Base-by-base conservation (phyloP, 2,888 invertebrate species). In the Drosophila birchii region DNA sequence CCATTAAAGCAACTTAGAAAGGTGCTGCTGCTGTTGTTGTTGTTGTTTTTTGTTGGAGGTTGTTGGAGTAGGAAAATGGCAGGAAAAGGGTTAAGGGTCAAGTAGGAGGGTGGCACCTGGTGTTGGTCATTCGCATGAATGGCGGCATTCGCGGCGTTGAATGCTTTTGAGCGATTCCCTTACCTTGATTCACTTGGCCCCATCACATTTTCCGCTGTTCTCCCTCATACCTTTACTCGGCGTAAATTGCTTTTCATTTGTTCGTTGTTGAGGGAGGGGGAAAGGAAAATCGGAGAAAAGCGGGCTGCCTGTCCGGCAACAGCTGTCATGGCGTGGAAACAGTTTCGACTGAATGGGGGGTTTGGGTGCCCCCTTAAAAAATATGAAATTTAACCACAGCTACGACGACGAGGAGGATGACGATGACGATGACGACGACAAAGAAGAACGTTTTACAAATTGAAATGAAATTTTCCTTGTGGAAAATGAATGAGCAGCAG, bases 201-300 rank as follows among this genome's bases (percentile, higher is more conserved):
- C 47, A 56, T 34, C 61, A 32, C 72, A 39, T 20, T 59, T 54
- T 38, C 54, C 67, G 12, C 57, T 20, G 14, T 18, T 16, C 32
- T 54, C 61, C 41, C 54, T 55, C 55, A 56, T 67, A 64, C 71
- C 75, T 76, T 75, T 39, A 53, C 63, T 11, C 54, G 75, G 75
- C 78, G 75, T 62, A 88, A 86, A 83, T 84, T 88, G 84, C 87
- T 85, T 86, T 88, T 79, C 84, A 79, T 84, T 85, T 85, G 79
- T 86, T 88, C 71, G 62, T 47, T 5, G 26, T 38, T 41, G 36
- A n/a, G 18, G 56, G 45, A 58, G 32, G 32, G 32, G 32, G 51
- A 43, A 20, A 3, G 38, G 5, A 39, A 39, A 39, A 20, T 43
- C 14, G 49, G 34, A 9, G 26, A n/a, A 29, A 26, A 11, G 29